Evolutionary conservation across 2,797 vertebrate species (phyloP).

Genomic region (Epinephelus malabaricus): DNA sequence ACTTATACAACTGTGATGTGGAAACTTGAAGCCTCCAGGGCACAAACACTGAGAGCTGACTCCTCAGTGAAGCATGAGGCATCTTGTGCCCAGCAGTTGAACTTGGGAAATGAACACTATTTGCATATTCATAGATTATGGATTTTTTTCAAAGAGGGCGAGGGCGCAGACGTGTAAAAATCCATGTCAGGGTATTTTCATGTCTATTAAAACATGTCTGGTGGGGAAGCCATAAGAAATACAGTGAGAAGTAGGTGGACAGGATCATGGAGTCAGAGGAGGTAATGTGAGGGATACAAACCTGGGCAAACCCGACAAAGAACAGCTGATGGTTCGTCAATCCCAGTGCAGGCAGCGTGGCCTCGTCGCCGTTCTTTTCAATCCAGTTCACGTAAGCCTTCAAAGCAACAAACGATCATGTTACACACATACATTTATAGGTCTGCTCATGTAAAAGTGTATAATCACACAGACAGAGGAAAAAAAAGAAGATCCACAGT

Average conservation of each 20-base stretch:
- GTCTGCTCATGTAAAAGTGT: conserved; percentile 4
- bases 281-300: conserved; percentile 71
- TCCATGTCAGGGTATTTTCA: neutral
- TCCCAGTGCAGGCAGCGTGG: conserved; percentile 89
- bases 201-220: neutral
- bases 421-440: conserved; percentile 54
- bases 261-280: neutral
- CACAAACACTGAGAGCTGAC: neutral
- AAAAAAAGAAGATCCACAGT: neutral
- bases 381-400: conserved; percentile 98
- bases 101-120: neutral
- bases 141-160: neutral
- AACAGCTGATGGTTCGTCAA: conserved; percentile 98
- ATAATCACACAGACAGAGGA: neutral
- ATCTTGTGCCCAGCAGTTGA: neutral
- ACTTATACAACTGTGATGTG: neutral
- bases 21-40: conserved; percentile 10
- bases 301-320: conserved; percentile 98
- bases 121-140: neutral
- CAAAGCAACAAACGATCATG: conserved; percentile 57
- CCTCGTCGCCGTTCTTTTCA: conserved; percentile 91
- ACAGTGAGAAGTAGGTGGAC: neutral
- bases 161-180: neutral
- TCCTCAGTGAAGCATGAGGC: neutral
- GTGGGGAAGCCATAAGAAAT: neutral